These are phyloP conservation scores for Augiades crinisus DNA, from an alignment of 2,888 invertebrate genomes.

Conservation along the genomic window DNA sequence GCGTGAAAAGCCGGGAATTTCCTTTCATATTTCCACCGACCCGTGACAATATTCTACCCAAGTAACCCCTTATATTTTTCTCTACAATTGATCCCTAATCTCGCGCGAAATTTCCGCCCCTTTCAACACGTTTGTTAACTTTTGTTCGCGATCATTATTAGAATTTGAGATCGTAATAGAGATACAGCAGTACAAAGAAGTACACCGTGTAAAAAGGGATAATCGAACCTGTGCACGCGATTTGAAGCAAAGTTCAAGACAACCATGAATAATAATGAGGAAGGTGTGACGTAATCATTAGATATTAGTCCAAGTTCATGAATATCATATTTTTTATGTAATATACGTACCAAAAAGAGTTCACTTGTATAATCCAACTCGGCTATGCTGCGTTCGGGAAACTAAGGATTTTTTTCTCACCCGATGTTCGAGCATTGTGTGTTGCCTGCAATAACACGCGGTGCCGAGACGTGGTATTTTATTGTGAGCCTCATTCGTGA, in stretches of 20 bases:
- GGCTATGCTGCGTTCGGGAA: too few species aligned
- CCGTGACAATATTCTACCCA: not conserved
- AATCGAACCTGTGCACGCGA: slow-evolving; percentile 14
- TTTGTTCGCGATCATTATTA: slow-evolving; percentile 10
- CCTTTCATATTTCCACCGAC: not conserved
- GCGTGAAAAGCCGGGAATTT: slow-evolving; percentile 3
- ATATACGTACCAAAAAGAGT: too few species aligned
- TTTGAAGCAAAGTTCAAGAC: slow-evolving; percentile 15
- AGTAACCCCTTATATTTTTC: slow-evolving; percentile 3
- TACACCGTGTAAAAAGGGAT: not conserved
- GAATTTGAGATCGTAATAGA: slow-evolving; percentile 10
- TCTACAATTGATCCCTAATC: slow-evolving; percentile 2
- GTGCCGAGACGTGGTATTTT: too few species aligned
- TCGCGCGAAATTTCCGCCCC: slow-evolving; percentile 2
- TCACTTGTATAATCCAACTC: too few species aligned
- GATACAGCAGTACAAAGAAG: slow-evolving; percentile 18
- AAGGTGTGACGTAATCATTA: not conserved
- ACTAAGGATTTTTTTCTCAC: too few species aligned
- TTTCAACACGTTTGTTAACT: slow-evolving; percentile 9
- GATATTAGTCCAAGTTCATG: too few species aligned
- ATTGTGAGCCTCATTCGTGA: too few species aligned
- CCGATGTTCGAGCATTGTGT: too few species aligned
- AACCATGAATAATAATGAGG: slow-evolving; percentile 18
- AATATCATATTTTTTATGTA: too few species aligned
- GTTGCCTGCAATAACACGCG: too few species aligned